phyloP scores from a whole-genome alignment of 37 sponge, comb jelly and placozoan species.

The Chondrosia reniformis region DNA sequence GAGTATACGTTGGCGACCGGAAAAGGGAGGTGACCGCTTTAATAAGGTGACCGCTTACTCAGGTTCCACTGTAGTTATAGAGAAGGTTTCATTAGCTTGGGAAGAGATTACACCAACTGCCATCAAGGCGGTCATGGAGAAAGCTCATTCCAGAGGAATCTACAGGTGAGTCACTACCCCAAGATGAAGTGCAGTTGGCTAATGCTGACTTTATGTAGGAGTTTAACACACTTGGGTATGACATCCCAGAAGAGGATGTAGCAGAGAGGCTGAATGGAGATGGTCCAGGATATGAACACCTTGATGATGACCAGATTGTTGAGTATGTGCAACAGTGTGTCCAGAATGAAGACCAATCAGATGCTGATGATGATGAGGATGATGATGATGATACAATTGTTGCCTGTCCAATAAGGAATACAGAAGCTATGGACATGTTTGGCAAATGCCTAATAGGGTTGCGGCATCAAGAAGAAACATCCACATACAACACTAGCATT shows the following conservation, averaged over 20 bases:
- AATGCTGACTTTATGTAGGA: neutral
- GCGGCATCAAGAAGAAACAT: neutral
- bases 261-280: constrained; percentile 13
- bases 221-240: neutral
- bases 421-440: neutral
- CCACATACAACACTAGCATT: neutral
- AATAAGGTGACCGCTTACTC: too few species aligned
- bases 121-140: constrained; percentile 1
- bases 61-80: too few species aligned
- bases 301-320: neutral
- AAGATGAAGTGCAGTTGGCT: neutral
- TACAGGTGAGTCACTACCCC: neutral
- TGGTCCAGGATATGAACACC: neutral
- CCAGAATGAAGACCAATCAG: too few species aligned
- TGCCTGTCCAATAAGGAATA: neutral
- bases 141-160: neutral
- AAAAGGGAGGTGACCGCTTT: too few species aligned
- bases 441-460: neutral
- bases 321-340: neutral
- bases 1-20: too few species aligned
- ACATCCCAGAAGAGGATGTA: neutral
- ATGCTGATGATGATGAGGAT: neutral
- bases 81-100: neutral
- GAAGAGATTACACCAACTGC: too few species aligned
- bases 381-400: neutral